phyloP scores from a whole-genome alignment of 1,140 invertebrate genomes.

The Drosophila ercepeae region DNA sequence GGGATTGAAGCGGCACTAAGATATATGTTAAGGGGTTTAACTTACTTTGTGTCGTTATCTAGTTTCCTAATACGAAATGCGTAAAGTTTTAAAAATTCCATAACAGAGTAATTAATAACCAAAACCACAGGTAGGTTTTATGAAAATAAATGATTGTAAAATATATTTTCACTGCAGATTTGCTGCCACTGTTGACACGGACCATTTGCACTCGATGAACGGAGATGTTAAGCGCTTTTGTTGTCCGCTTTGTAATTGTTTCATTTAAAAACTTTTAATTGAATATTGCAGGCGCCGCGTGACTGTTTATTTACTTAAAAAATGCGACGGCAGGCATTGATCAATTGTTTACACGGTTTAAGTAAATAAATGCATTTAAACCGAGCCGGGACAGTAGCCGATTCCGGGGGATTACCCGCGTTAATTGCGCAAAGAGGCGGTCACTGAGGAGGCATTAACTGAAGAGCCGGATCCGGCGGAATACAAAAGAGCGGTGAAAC shows the following conservation, averaged over 20 bases:
- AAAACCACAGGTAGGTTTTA: too few species aligned
- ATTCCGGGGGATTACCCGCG: slow-evolving; percentile 39
- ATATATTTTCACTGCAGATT: background rate
- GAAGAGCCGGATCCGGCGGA: background rate
- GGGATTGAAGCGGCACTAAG: too few species aligned
- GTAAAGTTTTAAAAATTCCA: too few species aligned
- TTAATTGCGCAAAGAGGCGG: slow-evolving; percentile 41
- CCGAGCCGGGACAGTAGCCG: slow-evolving; percentile 7
- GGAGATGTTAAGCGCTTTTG: slow-evolving; percentile 19
- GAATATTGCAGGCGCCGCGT: slow-evolving; percentile 62
- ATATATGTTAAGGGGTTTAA: too few species aligned
- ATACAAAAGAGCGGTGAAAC: background rate
- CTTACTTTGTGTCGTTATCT: too few species aligned
- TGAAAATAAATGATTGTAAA: too few species aligned
- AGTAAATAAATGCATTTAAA: slow-evolving; percentile 69
- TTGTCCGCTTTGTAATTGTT: slow-evolving; percentile 64
- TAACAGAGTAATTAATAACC: too few species aligned
- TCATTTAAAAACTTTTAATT: slow-evolving; percentile 76
- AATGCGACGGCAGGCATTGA: slow-evolving; percentile 32
- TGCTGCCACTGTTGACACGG: background rate
- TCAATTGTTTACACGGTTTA: slow-evolving; percentile 75
- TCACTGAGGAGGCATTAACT: slow-evolving; percentile 40
- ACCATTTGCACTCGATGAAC: slow-evolving; percentile 46
- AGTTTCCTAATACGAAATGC: too few species aligned
- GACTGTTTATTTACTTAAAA: slow-evolving; percentile 53